Conservation (phyloP, 2,797 vertebrate genomes). For the Darevskia nairensis region DNA sequence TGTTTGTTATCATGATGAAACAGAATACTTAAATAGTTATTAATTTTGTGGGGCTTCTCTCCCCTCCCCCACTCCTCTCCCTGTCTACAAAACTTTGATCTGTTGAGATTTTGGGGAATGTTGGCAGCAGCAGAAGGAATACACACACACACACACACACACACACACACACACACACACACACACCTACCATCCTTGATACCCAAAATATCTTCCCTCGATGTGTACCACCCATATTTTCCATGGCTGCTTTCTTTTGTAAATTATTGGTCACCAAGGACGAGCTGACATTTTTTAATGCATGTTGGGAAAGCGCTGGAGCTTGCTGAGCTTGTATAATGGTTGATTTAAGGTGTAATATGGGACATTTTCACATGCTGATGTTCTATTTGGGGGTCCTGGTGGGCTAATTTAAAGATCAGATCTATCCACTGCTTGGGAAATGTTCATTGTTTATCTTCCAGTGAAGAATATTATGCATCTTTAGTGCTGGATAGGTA, state of each 20-base stretch:
- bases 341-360: slow-evolving; percentile 69
- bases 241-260: slow-evolving; percentile 66
- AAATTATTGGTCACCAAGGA: slow-evolving; percentile 67
- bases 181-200: slow-evolving; percentile 50
- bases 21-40: slow-evolving; percentile 88
- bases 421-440: slow-evolving; percentile 50
- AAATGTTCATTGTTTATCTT: slow-evolving; percentile 12
- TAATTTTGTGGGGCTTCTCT: slow-evolving; percentile 80
- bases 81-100: slow-evolving; percentile 82
- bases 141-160: slow-evolving; percentile 57
- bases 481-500: background rate
- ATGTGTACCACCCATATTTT: slow-evolving; percentile 69
- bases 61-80: slow-evolving; percentile 17
- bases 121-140: slow-evolving; percentile 68
- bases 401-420: slow-evolving; percentile 68
- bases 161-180: slow-evolving; percentile 65
- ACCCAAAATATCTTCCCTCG: slow-evolving; percentile 62
- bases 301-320: slow-evolving; percentile 51
- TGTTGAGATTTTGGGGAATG: slow-evolving; percentile 73
- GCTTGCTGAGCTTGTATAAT: slow-evolving; percentile 73
- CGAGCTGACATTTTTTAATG: slow-evolving; percentile 61
- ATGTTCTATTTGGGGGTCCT: slow-evolving; percentile 68
- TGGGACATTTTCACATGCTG: slow-evolving; percentile 57
- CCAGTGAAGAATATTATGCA: slow-evolving; percentile 6
- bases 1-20: slow-evolving; percentile 94